Evolutionary conservation across 2,888 invertebrate genomes (phyloP).

Genomic region (Poecilobothrus nobilitatus): DNA sequence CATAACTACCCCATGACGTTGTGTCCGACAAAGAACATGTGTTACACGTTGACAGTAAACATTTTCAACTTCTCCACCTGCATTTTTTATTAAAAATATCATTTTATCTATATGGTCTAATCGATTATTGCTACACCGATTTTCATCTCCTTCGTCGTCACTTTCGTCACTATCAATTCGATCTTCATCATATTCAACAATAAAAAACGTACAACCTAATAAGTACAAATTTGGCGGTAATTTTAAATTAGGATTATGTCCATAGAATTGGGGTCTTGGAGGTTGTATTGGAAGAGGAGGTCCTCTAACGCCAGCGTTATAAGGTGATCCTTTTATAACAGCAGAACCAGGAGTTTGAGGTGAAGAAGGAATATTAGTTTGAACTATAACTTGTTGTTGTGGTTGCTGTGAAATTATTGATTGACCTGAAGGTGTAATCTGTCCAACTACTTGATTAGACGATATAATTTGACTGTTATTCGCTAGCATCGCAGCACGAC

Average conservation of each 20-base stretch:
- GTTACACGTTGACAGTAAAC: constrained; percentile 80
- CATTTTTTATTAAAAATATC: constrained; percentile 64
- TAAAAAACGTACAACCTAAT: constrained; percentile 86
- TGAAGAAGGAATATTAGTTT: constrained; percentile 20
- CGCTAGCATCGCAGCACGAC: constrained; percentile 45
- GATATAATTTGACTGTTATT: constrained; percentile 43
- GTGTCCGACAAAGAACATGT: constrained; percentile 85
- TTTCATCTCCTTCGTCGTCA: not conserved
- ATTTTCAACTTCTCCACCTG: constrained; percentile 82
- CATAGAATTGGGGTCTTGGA: constrained; percentile 73
- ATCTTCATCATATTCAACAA: constrained; percentile 72
- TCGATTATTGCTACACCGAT: not conserved
- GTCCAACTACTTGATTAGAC: constrained; percentile 26
- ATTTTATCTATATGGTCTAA: constrained; percentile 52
- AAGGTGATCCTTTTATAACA: constrained; percentile 30
- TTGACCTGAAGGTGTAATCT: constrained; percentile 33
- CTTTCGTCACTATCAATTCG: not conserved
- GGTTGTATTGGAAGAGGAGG: constrained; percentile 45
- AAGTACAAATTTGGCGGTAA: constrained; percentile 82
- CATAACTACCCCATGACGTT: constrained; percentile 83
- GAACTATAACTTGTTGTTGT: constrained; percentile 28
- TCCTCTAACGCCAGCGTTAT: constrained; percentile 46
- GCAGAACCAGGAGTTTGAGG: constrained; percentile 36
- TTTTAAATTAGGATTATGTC: constrained; percentile 87
- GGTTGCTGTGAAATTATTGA: constrained; percentile 24